These are phyloP conservation scores for Erythrocercus mccallii DNA, from an alignment of 2,113 vertebrate genomes.

Conservation along the genomic window DNA sequence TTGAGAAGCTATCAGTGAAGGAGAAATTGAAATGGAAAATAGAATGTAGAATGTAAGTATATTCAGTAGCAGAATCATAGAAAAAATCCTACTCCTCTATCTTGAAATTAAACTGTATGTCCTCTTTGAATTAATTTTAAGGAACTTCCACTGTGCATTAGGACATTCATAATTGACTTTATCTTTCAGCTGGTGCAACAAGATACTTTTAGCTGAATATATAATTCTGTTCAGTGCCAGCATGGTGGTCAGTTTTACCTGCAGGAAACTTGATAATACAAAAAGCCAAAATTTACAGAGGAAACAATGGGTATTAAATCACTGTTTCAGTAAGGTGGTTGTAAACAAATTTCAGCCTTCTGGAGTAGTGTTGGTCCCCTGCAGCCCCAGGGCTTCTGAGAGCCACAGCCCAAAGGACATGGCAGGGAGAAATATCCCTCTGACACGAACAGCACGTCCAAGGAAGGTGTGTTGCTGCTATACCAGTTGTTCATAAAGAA, in stretches of 20 bases:
- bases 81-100: neutral
- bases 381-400: neutral
- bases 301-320: accelerated
- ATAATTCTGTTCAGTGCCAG: neutral
- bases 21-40: neutral
- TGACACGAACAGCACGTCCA: accelerated
- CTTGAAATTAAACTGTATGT: neutral
- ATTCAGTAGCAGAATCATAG: neutral
- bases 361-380: neutral
- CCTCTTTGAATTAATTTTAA: neutral
- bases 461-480: neutral
- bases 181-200: neutral
- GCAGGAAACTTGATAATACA: neutral
- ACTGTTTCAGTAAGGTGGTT: neutral
- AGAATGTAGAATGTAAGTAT: neutral
- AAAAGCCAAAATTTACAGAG: neutral
- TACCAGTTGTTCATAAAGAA: neutral
- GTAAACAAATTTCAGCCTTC: neutral
- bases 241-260: neutral
- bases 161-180: neutral
- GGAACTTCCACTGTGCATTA: neutral
- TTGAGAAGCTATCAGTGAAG: neutral
- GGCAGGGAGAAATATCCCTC: neutral
- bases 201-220: neutral
- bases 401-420: neutral